phyloP scores from a whole-genome alignment of 2,113 vertebrate species.

The Tenebrosternarchus preto region DNA sequence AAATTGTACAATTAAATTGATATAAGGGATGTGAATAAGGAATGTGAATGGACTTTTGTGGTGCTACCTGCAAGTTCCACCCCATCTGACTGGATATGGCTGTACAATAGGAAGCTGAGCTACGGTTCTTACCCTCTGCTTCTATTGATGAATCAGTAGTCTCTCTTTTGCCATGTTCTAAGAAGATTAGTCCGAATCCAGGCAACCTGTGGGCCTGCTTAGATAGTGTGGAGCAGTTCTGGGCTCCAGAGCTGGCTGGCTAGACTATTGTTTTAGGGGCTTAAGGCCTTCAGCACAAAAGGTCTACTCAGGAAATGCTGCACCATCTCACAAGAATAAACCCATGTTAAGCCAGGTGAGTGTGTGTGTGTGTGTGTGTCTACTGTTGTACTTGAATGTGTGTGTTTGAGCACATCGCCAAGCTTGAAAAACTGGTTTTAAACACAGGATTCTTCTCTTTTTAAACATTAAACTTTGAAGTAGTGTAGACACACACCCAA shows the following conservation, averaged over 20 bases:
- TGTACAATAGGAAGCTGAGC: conserved; percentile 31
- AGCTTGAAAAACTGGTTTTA: not conserved
- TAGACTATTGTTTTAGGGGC: conserved; percentile 17
- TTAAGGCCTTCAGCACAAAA: not conserved
- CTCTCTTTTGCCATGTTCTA: conserved; percentile 40
- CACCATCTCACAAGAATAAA: not conserved
- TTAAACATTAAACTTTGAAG: not conserved
- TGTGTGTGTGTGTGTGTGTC: not conserved
- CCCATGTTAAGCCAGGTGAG: not conserved
- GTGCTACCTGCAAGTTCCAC: conserved; percentile 40
- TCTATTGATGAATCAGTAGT: conserved; percentile 36
- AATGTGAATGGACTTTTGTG: conserved; percentile 38
- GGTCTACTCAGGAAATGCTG: not conserved
- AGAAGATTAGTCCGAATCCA: conserved; percentile 49
- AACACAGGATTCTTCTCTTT: not conserved
- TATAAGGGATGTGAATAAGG: conserved; percentile 37
- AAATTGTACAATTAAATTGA: conserved; percentile 48
- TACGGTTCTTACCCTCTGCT: conserved; percentile 27
- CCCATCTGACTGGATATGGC: conserved; percentile 39
- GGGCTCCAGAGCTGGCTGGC: conserved; percentile 10
- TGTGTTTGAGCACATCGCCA: no score
- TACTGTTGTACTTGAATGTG: not conserved
- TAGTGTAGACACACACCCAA: not conserved
- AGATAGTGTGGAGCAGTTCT: conserved; percentile 34
- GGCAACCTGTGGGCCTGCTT: conserved; percentile 35